Conservation (phyloP, 1,140 invertebrate species). For the Brachionus manjavacas region DNA sequence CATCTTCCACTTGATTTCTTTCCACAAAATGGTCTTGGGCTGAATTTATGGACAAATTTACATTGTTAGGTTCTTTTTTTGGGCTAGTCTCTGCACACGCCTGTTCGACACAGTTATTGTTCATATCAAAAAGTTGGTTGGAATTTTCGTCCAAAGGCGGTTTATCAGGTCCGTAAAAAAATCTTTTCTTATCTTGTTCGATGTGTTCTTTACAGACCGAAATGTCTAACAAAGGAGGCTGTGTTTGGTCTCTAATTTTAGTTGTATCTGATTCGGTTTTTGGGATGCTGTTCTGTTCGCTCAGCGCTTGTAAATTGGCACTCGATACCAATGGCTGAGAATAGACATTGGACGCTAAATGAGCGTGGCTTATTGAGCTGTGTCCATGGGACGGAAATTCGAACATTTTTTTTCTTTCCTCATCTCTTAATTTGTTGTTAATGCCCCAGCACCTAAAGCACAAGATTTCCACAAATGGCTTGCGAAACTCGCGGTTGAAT, state of each 20-base stretch:
- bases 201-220: not conserved
- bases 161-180: slow-evolving; percentile 15
- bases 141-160: not conserved
- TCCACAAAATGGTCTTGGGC: not conserved
- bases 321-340: not conserved
- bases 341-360: not conserved
- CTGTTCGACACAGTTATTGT: not conserved
- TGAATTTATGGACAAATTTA: not conserved
- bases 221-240: not conserved
- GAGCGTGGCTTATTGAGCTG: not conserved
- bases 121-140: not conserved
- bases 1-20: not conserved
- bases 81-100: not conserved
- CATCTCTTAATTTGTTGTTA: slow-evolving; percentile 46
- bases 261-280: not conserved
- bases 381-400: not conserved
- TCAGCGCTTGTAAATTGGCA: not conserved
- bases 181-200: slow-evolving; percentile 5
- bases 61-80: not conserved
- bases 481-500: slow-evolving; percentile 61
- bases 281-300: not conserved
- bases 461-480: slow-evolving; percentile 60
- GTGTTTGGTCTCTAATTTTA: not conserved
- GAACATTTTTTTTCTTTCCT: slow-evolving; percentile 25
- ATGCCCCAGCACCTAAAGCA: slow-evolving; percentile 58